These are phyloP conservation scores for Labroides dimidiatus DNA, from an alignment of 2,797 vertebrate genomes.

Conservation along the genomic window DNA sequence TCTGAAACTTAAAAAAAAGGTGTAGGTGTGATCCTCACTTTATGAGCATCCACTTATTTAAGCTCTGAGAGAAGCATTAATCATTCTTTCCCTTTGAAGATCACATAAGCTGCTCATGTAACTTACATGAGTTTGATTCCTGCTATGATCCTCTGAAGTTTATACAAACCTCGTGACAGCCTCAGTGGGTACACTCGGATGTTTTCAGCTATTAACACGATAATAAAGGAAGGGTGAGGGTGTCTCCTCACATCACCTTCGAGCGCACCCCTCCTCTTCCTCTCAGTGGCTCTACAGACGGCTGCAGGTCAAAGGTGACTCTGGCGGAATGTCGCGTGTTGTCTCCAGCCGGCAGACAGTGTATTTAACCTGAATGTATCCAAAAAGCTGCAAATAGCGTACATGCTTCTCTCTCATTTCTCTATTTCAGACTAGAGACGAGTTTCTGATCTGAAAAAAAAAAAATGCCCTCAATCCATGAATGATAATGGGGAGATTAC, in stretches of 20 bases:
- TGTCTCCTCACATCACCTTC: slow-evolving; percentile 37
- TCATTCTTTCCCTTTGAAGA: slow-evolving; percentile 55
- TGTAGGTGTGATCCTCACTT: neutral
- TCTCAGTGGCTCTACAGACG: slow-evolving; percentile 27
- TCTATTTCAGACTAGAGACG: slow-evolving; percentile 2
- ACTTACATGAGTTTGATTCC: slow-evolving; percentile 55
- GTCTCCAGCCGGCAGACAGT: slow-evolving; percentile 25
- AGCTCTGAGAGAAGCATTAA: slow-evolving; percentile 25
- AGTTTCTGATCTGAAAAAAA: slow-evolving; percentile 25
- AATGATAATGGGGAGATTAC: slow-evolving; percentile 59
- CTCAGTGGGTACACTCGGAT: slow-evolving; percentile 22
- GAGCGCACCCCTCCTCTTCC: neutral
- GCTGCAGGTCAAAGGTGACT: slow-evolving; percentile 59
- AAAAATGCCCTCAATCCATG: slow-evolving; percentile 48
- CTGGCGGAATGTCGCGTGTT: slow-evolving; percentile 62
- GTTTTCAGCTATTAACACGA: slow-evolving; percentile 40
- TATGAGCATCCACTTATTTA: slow-evolving; percentile 17
- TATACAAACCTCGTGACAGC: slow-evolving; percentile 33
- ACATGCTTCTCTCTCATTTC: neutral
- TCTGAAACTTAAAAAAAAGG: slow-evolving; percentile 17
- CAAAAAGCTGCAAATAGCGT: slow-evolving; percentile 1
- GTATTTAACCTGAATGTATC: slow-evolving; percentile 19
- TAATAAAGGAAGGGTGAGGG: slow-evolving; percentile 10
- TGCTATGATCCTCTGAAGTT: slow-evolving; percentile 40
- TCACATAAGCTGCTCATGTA: slow-evolving; percentile 43